phyloP scores from a whole-genome alignment of 2,888 invertebrate genomes.

The Spatulosminthurus flaviceps region DNA sequence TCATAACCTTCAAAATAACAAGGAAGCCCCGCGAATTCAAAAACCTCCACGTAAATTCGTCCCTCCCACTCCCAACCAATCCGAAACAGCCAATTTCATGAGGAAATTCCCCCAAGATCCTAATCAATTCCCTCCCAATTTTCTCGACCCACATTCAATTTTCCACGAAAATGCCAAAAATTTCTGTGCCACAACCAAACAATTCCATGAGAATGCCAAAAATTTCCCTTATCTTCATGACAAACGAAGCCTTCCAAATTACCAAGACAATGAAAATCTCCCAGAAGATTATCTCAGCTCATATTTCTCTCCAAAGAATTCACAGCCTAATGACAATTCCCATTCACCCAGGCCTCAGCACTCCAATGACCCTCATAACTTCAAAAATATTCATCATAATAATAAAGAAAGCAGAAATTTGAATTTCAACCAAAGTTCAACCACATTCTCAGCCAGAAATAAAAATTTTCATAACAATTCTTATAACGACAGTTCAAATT shows the following conservation, averaged over 20 bases:
- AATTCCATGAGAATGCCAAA: constrained; percentile 7
- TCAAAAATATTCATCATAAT: too few species aligned
- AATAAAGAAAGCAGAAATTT: too few species aligned
- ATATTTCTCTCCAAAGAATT: too few species aligned
- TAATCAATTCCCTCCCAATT: background rate
- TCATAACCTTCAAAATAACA: background rate
- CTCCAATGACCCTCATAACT: too few species aligned
- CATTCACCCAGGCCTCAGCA: too few species aligned
- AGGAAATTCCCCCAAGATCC: background rate
- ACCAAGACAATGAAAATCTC: too few species aligned
- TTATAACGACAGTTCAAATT: too few species aligned
- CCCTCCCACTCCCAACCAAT: background rate
- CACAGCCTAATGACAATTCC: too few species aligned
- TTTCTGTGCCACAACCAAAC: background rate
- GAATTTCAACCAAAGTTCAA: too few species aligned
- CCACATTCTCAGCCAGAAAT: too few species aligned
- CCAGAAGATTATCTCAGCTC: too few species aligned
- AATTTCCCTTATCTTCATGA: background rate
- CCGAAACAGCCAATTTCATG: background rate
- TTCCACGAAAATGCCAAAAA: constrained; percentile 9
- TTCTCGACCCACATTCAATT: background rate
- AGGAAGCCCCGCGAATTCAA: background rate
- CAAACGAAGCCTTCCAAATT: background rate
- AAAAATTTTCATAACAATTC: too few species aligned
- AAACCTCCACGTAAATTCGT: constrained; percentile 45